Conservation (phyloP, 2,797 vertebrate species). For the Pipistrellus pipistrellus region DNA sequence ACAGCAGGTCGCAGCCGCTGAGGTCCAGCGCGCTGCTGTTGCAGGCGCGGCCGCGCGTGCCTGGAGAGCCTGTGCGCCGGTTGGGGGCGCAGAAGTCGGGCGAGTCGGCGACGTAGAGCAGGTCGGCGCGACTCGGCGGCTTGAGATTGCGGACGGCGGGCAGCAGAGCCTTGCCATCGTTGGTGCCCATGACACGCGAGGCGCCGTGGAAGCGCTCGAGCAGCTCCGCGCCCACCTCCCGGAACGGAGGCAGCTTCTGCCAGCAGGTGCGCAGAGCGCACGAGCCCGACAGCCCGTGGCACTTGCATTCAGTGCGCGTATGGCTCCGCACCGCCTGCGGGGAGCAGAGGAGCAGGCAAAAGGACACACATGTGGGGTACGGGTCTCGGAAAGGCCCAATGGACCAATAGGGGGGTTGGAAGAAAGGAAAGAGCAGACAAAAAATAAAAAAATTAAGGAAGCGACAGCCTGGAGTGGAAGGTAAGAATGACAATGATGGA, state of each 20-base stretch:
- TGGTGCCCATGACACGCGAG: conserved; percentile 98
- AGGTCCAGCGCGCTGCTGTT: conserved; percentile 98
- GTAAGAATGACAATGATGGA: background rate
- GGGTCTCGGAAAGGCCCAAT: background rate
- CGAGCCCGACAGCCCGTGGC: conserved; percentile 97
- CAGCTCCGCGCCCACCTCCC: conserved; percentile 96
- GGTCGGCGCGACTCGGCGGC: conserved; percentile 95
- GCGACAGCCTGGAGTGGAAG: background rate
- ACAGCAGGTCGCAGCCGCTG: conserved; percentile 97
- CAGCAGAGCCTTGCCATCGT: conserved; percentile 97
- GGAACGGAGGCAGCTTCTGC: conserved; percentile 98
- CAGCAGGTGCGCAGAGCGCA: conserved; percentile 98
- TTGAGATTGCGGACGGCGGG: conserved; percentile 97
- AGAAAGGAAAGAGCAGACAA: background rate
- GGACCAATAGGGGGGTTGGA: background rate
- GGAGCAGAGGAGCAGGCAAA: background rate
- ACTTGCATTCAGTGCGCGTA: conserved; percentile 98
- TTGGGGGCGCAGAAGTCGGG: conserved; percentile 98
- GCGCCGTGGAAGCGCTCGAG: conserved; percentile 98
- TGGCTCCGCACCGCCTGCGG: conserved; percentile 96
- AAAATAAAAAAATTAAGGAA: too few species aligned
- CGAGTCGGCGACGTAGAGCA: conserved; percentile 97
- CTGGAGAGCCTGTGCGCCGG: conserved; percentile 96
- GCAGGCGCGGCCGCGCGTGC: conserved; percentile 95
- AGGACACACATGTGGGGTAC: background rate